phyloP scores from a whole-genome alignment of 37 sponge, comb jelly and placozoan genomes.

The Hormiphora californensis region DNA sequence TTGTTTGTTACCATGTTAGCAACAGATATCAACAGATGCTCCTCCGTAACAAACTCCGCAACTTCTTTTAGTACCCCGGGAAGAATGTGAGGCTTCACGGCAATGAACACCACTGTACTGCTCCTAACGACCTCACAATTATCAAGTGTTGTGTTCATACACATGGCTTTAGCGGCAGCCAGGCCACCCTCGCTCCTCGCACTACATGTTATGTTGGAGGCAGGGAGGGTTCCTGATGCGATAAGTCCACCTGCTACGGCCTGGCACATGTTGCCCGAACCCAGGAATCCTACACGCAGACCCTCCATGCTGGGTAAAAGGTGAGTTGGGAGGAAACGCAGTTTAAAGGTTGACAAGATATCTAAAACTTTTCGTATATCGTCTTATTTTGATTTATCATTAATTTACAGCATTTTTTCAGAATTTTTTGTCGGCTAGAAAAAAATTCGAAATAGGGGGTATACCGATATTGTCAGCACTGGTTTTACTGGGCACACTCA shows the following conservation, averaged over 20 bases:
- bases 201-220: not conserved
- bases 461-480: too few relatives aligned
- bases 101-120: constrained; percentile 11
- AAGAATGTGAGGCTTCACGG: constrained; percentile 45
- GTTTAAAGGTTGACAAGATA: too few relatives aligned
- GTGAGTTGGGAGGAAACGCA: too few relatives aligned
- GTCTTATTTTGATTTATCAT: too few relatives aligned
- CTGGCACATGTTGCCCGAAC: constrained; percentile 50
- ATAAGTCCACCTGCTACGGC: constrained; percentile 34
- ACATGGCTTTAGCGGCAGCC: not conserved
- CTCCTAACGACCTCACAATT: not conserved
- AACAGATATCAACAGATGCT: constrained; percentile 37
- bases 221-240: not conserved
- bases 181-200: constrained; percentile 1
- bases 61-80: constrained; percentile 26
- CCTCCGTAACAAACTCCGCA: constrained; percentile 3
- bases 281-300: constrained; percentile 36
- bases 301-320: too few relatives aligned
- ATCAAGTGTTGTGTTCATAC: not conserved
- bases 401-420: too few relatives aligned
- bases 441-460: too few relatives aligned
- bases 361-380: too few relatives aligned
- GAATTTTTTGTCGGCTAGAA: too few relatives aligned
- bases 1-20: not conserved
- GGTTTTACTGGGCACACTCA: too few relatives aligned